These are phyloP conservation scores for Drosophila lacertosa DNA, from an alignment of 1,140 invertebrate species.

Conservation along the genomic window DNA sequence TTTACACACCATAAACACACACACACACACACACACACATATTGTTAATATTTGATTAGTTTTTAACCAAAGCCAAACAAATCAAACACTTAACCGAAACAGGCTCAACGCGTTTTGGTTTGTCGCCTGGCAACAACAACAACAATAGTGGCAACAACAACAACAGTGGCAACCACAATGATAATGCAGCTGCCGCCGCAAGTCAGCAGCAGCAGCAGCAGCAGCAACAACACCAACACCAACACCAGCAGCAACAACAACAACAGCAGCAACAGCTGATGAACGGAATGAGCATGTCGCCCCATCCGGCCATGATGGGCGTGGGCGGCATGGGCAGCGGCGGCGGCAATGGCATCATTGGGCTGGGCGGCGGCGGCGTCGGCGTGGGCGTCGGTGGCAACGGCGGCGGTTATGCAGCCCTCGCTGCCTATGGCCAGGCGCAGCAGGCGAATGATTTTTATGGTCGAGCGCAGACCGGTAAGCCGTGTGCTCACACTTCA, in stretches of 20 bases:
- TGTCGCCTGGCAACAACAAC: conserved; percentile 59
- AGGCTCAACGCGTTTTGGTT: conserved; percentile 82
- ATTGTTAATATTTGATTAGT: conserved; percentile 58
- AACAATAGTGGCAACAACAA: conserved; percentile 37
- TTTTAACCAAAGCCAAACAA: conserved; percentile 64
- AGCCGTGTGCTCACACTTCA: conserved; percentile 68
- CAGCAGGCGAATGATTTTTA: conserved; percentile 81
- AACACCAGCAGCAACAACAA: conserved; percentile 62
- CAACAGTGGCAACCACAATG: conserved; percentile 46
- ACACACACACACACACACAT: conserved; percentile 37
- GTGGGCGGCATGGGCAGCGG: conserved; percentile 70
- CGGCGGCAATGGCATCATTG: conserved; percentile 74
- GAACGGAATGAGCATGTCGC: conserved; percentile 70
- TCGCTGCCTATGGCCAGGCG: conserved; percentile 60
- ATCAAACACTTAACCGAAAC: conserved; percentile 78
- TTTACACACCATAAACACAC: conserved; percentile 42
- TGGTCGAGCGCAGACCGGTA: conserved; percentile 83
- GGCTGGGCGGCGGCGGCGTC: conserved; percentile 64
- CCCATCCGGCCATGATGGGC: conserved; percentile 74
- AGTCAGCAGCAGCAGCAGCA: conserved; percentile 59
- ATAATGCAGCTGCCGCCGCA: conserved; percentile 47
- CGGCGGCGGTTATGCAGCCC: conserved; percentile 35
- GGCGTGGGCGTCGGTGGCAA: conserved; percentile 33
- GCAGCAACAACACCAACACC: conserved; percentile 54
- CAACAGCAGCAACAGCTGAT: conserved; percentile 69